Conservation (phyloP, 2,888 invertebrate genomes). For the Mantis religiosa region DNA sequence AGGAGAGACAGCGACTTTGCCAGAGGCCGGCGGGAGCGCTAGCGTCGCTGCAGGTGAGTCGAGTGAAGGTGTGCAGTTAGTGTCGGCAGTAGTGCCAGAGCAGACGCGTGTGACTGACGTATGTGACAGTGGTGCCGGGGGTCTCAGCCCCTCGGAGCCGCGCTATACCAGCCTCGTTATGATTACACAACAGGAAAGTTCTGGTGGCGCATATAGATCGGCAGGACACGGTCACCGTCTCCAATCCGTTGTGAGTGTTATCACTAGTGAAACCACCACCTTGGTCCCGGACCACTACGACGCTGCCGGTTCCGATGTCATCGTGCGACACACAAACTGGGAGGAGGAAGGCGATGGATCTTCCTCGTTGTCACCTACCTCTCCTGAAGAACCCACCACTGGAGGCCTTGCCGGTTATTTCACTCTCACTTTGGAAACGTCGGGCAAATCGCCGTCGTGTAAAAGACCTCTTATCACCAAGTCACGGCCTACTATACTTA, state of each 20-base stretch:
- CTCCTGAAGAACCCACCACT: slow-evolving; percentile 37
- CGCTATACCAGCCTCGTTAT: slow-evolving; percentile 85
- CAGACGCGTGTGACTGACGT: neutral
- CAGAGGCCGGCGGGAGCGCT: slow-evolving; percentile 15
- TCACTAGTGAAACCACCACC: slow-evolving; percentile 71
- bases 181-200: slow-evolving; percentile 62
- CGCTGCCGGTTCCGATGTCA: slow-evolving; percentile 47
- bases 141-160: slow-evolving; percentile 34
- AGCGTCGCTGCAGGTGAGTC: slow-evolving; percentile 4
- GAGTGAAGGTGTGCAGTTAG: slow-evolving; percentile 6
- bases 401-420: slow-evolving; percentile 45
- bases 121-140: slow-evolving; percentile 8
- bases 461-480: slow-evolving; percentile 29
- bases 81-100: neutral
- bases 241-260: slow-evolving; percentile 62
- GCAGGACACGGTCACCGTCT: slow-evolving; percentile 47
- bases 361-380: slow-evolving; percentile 40
- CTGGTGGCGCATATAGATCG: neutral
- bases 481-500: slow-evolving; percentile 29
- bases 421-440: slow-evolving; percentile 45
- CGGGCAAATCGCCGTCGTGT: slow-evolving; percentile 26
- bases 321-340: slow-evolving; percentile 63
- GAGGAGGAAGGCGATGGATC: slow-evolving; percentile 49
- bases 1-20: neutral
- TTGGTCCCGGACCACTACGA: slow-evolving; percentile 51